These are phyloP conservation scores for Onychorhynchus coronatus DNA, from an alignment of 2,113 vertebrate species.

Conservation along the genomic window DNA sequence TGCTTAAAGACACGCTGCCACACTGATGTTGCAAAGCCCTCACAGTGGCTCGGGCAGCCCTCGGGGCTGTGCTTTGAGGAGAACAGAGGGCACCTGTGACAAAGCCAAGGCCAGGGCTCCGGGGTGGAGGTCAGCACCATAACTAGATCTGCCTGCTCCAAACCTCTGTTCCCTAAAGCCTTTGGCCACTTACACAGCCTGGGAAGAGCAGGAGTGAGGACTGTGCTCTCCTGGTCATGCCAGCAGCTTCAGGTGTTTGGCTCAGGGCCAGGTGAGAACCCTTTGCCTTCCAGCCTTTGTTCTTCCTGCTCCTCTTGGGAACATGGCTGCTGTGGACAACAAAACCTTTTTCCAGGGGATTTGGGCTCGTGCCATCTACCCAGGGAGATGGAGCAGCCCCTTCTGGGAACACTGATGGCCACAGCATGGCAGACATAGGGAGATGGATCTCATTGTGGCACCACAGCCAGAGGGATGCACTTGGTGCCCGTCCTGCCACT, in stretches of 20 bases:
- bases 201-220: neutral
- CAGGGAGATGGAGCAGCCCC: neutral
- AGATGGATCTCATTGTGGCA: neutral
- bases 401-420: neutral
- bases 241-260: neutral
- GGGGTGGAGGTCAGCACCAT: rapidly evolving
- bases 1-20: neutral
- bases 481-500: neutral
- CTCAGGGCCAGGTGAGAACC: neutral
- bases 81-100: neutral
- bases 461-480: neutral
- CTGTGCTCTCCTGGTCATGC: neutral
- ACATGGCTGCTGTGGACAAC: neutral
- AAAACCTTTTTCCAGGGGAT: neutral
- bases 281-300: neutral
- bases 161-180: neutral
- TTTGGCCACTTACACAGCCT: rapidly evolving
- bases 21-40: rapidly evolving
- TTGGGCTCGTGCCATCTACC: neutral
- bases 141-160: neutral
- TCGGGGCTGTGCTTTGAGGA: neutral
- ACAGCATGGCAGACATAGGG: neutral
- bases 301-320: neutral
- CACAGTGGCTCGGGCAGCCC: rapidly evolving
- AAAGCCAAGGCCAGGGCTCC: neutral